These are phyloP conservation scores for Drosophila pullipes DNA, from an alignment of 2,888 invertebrate genomes.

Conservation along the genomic window DNA sequence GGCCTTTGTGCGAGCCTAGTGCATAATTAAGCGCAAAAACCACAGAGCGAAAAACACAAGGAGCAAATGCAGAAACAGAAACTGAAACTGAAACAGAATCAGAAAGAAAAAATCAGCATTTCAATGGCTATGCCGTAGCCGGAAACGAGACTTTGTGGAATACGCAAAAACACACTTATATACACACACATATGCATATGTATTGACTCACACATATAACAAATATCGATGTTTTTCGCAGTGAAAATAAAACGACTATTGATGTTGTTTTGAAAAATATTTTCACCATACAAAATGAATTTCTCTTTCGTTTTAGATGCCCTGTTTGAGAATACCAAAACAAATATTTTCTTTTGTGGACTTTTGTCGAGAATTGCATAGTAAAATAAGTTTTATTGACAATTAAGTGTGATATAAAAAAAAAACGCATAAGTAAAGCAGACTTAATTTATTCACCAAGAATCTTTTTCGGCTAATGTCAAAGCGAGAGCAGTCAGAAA, in stretches of 20 bases:
- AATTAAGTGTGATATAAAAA: not conserved
- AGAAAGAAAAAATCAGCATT: constrained; percentile 32
- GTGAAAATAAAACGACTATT: not conserved
- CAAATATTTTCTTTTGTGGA: not conserved
- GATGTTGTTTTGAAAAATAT: constrained; percentile 13
- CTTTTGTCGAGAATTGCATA: not conserved
- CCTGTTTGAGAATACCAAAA: not conserved
- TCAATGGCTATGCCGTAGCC: constrained; percentile 40
- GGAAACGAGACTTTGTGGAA: constrained; percentile 48
- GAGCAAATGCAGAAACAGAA: constrained; percentile 28
- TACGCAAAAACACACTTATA: constrained; percentile 13
- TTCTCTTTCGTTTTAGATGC: not conserved
- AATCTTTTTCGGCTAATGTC: not conserved
- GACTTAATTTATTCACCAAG: not conserved
- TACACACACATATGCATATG: not conserved
- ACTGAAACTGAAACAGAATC: constrained; percentile 1
- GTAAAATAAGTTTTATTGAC: not conserved
- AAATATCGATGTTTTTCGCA: constrained; percentile 49
- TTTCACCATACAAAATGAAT: not conserved
- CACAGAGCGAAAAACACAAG: constrained; percentile 42
- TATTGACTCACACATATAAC: constrained; percentile 21
- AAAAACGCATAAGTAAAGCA: no score
- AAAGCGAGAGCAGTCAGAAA: not conserved
- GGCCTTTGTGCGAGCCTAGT: constrained; percentile 43
- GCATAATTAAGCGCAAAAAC: constrained; percentile 67